Evolutionary conservation across 2,797 vertebrate species (phyloP).

Genomic region (Corythornis leucogaster): DNA sequence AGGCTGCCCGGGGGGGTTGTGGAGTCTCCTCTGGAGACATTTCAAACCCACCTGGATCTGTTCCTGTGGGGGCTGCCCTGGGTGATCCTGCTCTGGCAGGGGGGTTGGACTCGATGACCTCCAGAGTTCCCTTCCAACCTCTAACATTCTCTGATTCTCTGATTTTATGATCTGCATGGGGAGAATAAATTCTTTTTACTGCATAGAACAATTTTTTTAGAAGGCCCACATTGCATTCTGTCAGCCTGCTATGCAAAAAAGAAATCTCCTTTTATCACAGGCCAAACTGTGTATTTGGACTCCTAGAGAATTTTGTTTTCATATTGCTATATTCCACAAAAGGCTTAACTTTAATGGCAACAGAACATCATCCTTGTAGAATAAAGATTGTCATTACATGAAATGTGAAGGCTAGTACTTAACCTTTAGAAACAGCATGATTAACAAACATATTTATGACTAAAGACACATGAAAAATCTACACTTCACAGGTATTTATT

Average conservation of each 20-base stretch:
- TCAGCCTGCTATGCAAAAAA: not conserved
- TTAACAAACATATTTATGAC: constrained; percentile 25
- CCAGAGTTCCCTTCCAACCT: no score
- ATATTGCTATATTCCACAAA: not conserved
- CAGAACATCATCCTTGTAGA: not conserved
- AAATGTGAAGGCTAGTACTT: not conserved
- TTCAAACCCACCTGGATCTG: no score
- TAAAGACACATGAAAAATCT: not conserved
- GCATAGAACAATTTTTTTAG: not conserved
- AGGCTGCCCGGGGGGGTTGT: no score
- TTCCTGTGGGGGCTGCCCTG: no score
- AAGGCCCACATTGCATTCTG: not conserved
- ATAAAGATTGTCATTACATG: constrained; percentile 2
- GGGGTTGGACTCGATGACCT: no score
- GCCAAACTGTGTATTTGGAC: not conserved
- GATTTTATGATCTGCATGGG: no score
- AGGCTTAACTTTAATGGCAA: not conserved
- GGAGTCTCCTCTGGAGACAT: no score
- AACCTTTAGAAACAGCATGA: constrained; percentile 35
- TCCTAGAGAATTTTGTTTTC: not conserved
- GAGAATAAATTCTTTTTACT: not conserved
- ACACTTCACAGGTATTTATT: not conserved
- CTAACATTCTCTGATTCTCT: no score
- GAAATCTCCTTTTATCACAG: not conserved
- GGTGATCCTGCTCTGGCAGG: no score